Evolutionary conservation across 2,888 invertebrate species (phyloP), one percentile per base, ranked within the genome.

Genomic region (Cheilosia soror): DNA sequence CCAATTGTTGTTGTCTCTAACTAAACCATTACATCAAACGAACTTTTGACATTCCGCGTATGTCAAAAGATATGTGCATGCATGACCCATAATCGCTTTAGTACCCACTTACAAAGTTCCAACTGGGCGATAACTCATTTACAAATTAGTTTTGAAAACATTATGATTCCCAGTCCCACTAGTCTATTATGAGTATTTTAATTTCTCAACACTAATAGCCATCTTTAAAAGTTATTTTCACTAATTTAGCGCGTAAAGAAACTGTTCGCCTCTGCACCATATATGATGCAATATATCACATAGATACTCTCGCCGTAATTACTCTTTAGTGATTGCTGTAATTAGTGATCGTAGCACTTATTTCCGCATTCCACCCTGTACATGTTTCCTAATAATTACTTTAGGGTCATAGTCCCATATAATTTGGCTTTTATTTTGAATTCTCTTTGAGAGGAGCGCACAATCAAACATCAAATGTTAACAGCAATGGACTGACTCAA

Each of bases 401-500:
- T 63, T 44, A 29, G 5, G 71, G 55, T 78, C 77, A 69, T 27
- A 62, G 29, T 44, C 47, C 55, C 44, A 60, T 51, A 75, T 51
- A 75, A 27, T 60, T 44, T 60, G 49, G 7, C 11, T 60, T 60
- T 29, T 31, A 37, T 37, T 76, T 25, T 68, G 65, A 33, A 33
- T 49, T 62, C 37, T 27, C 13, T 5, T 51, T 4, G 9, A 69
- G 37, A 77, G 29, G 53, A 44, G 55, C n/a, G 6, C 49, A n/a
- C 63, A 72, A 58, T 58, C 72, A 65, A 71, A 78, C 71, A 27
- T 78, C 69, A 60, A 76, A 76, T 60, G 53, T 2, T 37, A 47
- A 47, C 44, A 68, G 66, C 73, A 73, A 73, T 73, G 62, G 68
- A 73, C 44, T 47, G 25, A n/a, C 42, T n/a, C n/a, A 68, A 80